Evolutionary conservation across 2,797 vertebrate species (phyloP).

Genomic region (Falco cherrug): DNA sequence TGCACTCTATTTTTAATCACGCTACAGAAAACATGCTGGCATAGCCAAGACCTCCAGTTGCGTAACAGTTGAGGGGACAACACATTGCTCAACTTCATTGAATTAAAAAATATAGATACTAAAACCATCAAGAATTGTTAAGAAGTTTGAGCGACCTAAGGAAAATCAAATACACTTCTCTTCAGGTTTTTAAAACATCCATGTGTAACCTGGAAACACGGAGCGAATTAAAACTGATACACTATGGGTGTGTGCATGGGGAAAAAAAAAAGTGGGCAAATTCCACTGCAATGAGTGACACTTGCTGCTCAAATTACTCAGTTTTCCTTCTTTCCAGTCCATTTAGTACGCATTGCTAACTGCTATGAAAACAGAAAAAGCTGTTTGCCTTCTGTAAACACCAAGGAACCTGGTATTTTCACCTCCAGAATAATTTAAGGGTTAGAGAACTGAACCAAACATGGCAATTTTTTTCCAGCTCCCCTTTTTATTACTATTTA

Average conservation of each 20-base stretch:
- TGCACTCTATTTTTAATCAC: background rate
- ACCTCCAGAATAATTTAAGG: background rate
- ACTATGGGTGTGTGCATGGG: background rate
- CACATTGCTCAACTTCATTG: rapidly evolving
- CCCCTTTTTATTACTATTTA: background rate
- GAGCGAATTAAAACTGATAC: background rate
- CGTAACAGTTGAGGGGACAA: background rate
- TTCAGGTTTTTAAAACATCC: background rate
- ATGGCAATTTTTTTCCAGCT: background rate
- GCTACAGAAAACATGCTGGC: background rate
- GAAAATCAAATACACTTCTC: background rate
- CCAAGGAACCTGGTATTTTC: background rate
- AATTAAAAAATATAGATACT: rapidly evolving
- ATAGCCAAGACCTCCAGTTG: background rate
- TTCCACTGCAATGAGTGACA: background rate
- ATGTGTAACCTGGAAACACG: background rate
- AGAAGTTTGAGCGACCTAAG: background rate
- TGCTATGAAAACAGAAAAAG: background rate
- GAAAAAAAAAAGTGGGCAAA: background rate
- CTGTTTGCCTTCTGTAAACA: background rate
- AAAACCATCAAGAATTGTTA: background rate
- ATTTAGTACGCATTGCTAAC: background rate
- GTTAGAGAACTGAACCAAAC: background rate
- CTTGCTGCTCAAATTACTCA: background rate
- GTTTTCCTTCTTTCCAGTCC: background rate